Base-by-base conservation (phyloP, 1,140 invertebrate species). In the Ganaspis sp. region DNA sequence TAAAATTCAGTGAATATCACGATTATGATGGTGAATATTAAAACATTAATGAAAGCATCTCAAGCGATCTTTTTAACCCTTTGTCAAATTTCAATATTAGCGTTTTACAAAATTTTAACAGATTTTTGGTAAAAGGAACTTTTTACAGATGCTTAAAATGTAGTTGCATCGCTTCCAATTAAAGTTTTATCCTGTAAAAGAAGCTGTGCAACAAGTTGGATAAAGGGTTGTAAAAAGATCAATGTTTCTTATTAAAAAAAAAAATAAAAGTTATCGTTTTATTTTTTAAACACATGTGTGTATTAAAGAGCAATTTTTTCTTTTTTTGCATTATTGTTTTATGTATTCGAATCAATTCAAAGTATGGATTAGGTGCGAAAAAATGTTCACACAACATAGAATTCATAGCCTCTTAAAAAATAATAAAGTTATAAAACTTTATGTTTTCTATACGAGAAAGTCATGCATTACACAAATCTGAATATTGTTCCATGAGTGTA, bases 401-500 rank as follows among this genome's bases (percentile, higher is more conserved):
- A 58, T 12, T 15, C 23, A 64, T 64, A 64, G 58, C 58, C 26
- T 29, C 58, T 8, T 64, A 29, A 29, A 23, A 11, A 54, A 49
- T 49, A 64, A 64, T 49, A 49, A 49, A 49, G 15, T 17, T 15
- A 5, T 49, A 49, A 64, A 9, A 64, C 12, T 64, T 64, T 73
- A 72, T 79, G 26, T 74, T 71, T 58, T 73, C 70, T 72, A 37
- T 29, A 74, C n/a, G 37, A 74, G 70, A 71, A 40, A 76, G 69
- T 29, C 42, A 74, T 69, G 37, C 45, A 72, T 9, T 74, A 26
- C 69, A 49, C 45, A 72, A 64, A 64, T n/a, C 58, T 64, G 58
- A 15, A 64, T 64, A 64, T 64, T 82, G 80, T 77, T 81, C 83
- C 82, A 77, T 87, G 74, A 86, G 82, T 90, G 88, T 90, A 90